These are phyloP conservation scores for Hydrozoanthus tunicans DNA, from an alignment of 64 coral and sea anemone genomes.

Conservation along the genomic window DNA sequence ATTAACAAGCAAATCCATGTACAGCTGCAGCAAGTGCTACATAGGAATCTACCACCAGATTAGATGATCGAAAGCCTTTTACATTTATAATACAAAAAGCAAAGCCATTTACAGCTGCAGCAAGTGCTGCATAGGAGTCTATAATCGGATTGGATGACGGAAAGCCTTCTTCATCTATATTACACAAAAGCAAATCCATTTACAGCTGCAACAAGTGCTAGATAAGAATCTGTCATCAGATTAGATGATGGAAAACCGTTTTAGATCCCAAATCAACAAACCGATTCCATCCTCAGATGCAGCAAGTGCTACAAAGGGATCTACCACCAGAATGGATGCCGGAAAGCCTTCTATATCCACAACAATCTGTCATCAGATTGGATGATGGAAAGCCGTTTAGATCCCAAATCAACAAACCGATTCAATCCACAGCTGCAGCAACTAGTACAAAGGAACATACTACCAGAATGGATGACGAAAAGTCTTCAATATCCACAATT, in stretches of 20 bases:
- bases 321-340: not conserved
- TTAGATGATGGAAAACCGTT: not conserved
- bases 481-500: not conserved
- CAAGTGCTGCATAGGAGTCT: not conserved
- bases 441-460: not conserved
- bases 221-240: not conserved
- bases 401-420: no score
- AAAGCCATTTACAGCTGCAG: not conserved
- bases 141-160: not conserved
- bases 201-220: not conserved
- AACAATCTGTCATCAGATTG: not conserved
- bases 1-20: not conserved
- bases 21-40: not conserved
- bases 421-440: not conserved
- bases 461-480: not conserved
- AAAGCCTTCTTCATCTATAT: not conserved
- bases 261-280: not conserved
- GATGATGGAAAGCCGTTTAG: not conserved
- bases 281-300: not conserved
- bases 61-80: not conserved
- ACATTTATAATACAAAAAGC: not conserved
- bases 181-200: not conserved
- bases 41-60: not conserved
- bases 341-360: not conserved
- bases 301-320: not conserved